phyloP scores from a whole-genome alignment of 2,113 vertebrate genomes.

The Pithys albifrons region DNA sequence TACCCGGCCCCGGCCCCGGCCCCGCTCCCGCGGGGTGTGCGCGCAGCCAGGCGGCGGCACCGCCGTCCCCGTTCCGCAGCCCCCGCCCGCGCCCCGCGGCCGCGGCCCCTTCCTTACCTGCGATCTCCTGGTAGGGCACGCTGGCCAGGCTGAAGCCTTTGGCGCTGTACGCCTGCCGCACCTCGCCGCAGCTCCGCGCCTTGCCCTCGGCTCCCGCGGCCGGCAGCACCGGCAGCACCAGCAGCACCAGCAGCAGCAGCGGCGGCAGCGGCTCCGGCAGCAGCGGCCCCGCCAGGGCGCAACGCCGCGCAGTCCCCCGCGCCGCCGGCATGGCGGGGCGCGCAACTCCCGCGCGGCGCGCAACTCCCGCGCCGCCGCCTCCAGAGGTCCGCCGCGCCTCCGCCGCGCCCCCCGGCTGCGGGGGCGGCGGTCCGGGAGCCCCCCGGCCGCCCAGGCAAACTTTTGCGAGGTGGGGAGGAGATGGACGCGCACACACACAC shows the following conservation, averaged over 20 bases:
- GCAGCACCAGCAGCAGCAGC: no score
- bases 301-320: no score
- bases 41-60: background rate
- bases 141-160: constrained; percentile 89
- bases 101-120: constrained; percentile 81
- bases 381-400: no score
- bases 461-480: constrained; percentile 30
- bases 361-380: no score
- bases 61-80: background rate
- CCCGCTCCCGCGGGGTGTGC: background rate
- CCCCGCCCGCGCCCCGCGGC: background rate
- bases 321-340: no score
- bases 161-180: constrained; percentile 83
- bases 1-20: background rate
- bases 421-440: background rate
- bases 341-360: no score
- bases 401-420: constrained; percentile 23
- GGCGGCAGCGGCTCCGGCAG: no score
- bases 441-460: constrained; percentile 30
- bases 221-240: constrained; percentile 21
- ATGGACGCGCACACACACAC: background rate
- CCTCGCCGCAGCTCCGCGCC: constrained; percentile 87
- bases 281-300: no score
- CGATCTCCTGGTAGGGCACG: constrained; percentile 73
- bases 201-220: constrained; percentile 79